Evolutionary conservation across 1,140 invertebrate species (phyloP).

Genomic region (Drosophila arizonae): DNA sequence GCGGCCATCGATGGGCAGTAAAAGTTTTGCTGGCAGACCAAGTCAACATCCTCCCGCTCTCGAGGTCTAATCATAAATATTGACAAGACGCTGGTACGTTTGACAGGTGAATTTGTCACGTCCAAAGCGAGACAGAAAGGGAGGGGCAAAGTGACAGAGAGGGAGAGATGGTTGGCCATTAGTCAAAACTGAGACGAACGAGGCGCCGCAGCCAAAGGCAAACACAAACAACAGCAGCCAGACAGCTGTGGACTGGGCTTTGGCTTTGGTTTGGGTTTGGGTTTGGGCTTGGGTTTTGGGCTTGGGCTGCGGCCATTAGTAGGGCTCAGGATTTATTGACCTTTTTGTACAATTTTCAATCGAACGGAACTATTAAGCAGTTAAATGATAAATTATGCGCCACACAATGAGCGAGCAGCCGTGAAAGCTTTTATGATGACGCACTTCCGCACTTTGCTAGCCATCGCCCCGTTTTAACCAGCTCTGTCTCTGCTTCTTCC

Average conservation of each 20-base stretch:
- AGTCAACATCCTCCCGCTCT: constrained; percentile 34
- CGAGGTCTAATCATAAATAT: constrained; percentile 74
- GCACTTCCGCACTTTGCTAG: constrained; percentile 63
- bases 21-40: constrained; percentile 1
- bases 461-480: constrained; percentile 15
- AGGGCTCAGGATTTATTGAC: constrained; percentile 57
- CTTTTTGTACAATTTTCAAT: constrained; percentile 67
- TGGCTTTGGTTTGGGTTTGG: not conserved
- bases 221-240: constrained; percentile 26
- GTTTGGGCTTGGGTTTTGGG: not conserved
- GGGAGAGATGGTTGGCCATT: constrained; percentile 44
- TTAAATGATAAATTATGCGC: constrained; percentile 82
- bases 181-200: constrained; percentile 73
- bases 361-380: constrained; percentile 78
- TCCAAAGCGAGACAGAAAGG: not conserved
- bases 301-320: constrained; percentile 41
- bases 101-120: constrained; percentile 76
- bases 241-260: constrained; percentile 3
- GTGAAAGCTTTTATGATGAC: constrained; percentile 81
- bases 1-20: no score
- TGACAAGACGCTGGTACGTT: constrained; percentile 29
- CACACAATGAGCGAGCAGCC: constrained; percentile 69
- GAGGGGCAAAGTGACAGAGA: not conserved
- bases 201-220: constrained; percentile 36
- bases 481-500: constrained; percentile 22